Evolutionary conservation across 1,140 invertebrate species (phyloP).

Genomic region (Drosophila virilis): DNA sequence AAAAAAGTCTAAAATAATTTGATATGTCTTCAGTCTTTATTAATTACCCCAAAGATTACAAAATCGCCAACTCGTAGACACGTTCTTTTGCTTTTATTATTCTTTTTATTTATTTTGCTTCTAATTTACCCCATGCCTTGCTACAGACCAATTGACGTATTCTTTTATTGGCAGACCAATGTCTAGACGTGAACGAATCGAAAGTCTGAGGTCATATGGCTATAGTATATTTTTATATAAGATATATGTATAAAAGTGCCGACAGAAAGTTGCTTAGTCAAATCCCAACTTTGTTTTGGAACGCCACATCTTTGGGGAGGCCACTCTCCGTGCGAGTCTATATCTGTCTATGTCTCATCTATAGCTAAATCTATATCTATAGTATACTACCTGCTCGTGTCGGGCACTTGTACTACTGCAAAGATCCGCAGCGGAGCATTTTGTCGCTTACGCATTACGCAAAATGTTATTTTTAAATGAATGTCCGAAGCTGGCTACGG

Average conservation of each 20-base stretch:
- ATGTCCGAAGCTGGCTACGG: constrained; percentile 65
- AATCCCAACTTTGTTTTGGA: constrained; percentile 46
- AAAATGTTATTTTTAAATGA: constrained; percentile 82
- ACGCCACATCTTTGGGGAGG: constrained; percentile 67
- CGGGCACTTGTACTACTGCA: neutral
- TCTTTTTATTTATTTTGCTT: neutral
- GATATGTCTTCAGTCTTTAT: neutral
- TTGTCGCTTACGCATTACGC: constrained; percentile 73
- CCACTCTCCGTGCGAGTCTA: constrained; percentile 38
- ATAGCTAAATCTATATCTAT: neutral
- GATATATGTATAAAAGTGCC: constrained; percentile 25
- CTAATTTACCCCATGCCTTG: constrained; percentile 41
- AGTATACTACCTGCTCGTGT: constrained; percentile 11
- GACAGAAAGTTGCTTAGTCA: neutral
- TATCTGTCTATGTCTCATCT: neutral
- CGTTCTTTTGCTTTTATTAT: constrained; percentile 14
- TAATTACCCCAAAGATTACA: constrained; percentile 23
- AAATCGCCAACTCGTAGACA: constrained; percentile 43
- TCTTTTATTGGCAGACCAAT: constrained; percentile 63
- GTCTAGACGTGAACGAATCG: constrained; percentile 64
- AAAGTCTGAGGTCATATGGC: constrained; percentile 71
- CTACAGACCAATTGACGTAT: constrained; percentile 70
- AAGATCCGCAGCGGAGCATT: constrained; percentile 37
- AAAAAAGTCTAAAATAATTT: too few relatives aligned
- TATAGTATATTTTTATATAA: constrained; percentile 25